A percentile compares a stretch with the other conserved stretches of the same genome.
phyloP scores from a whole-genome alignment of 2,888 invertebrate genomes.

The Plebejus melissa region DNA sequence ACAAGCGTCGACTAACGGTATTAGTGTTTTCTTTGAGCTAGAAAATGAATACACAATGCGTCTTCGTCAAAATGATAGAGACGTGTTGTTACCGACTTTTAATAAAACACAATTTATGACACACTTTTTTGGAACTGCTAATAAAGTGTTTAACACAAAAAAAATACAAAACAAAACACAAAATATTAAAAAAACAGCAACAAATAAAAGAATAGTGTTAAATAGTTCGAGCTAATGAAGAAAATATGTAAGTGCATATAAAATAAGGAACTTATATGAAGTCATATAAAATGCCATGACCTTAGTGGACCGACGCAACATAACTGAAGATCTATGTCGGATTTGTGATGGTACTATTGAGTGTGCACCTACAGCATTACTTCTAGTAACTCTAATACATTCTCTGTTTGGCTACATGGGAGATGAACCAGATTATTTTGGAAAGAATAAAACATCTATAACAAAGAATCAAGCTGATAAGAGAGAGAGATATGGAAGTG shows the following conservation, averaged over 20 bases:
- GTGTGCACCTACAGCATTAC: constrained; percentile 70
- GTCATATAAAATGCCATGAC: constrained; percentile 58
- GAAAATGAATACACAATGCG: neutral
- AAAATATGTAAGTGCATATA: no score
- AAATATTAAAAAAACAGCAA: neutral
- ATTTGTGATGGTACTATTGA: constrained; percentile 70
- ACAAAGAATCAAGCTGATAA: neutral
- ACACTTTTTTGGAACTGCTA: neutral
- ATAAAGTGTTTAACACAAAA: no score
- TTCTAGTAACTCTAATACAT: constrained; percentile 65
- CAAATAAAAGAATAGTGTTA: neutral
- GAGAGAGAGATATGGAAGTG: neutral
- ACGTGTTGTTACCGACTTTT: neutral
- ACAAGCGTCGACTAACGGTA: neutral
- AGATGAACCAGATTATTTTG: constrained; percentile 63
- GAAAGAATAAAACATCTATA: constrained; percentile 39
- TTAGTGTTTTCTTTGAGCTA: neutral
- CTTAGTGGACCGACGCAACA: constrained; percentile 46
- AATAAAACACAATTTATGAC: neutral
- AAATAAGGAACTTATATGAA: neutral
- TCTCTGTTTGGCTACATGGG: constrained; percentile 65
- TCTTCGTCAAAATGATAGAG: neutral
- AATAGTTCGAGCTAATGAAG: no score
- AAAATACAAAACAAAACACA: no score
- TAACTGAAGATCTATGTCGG: constrained; percentile 65